A percentile compares a stretch with the other conserved stretches of the same genome.
Evolutionary conservation across 2,888 invertebrate species (phyloP).

Genomic region (Leucoma salicis): DNA sequence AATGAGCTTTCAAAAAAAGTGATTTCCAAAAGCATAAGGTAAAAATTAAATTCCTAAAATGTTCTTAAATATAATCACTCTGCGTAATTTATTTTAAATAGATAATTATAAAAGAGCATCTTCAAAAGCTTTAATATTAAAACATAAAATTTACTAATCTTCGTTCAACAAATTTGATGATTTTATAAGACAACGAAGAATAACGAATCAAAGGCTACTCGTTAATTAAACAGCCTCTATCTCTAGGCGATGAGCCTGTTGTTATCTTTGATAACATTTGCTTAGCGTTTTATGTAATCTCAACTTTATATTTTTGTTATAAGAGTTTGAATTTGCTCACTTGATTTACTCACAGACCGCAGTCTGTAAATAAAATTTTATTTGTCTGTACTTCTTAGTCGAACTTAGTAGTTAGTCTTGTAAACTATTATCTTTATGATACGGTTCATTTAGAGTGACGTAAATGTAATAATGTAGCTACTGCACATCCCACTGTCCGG

Average conservation of each 20-base stretch:
- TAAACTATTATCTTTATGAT: too few relatives aligned
- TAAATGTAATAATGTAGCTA: too few relatives aligned
- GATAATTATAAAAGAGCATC: neutral
- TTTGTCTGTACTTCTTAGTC: too few relatives aligned
- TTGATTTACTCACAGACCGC: conserved; percentile 2
- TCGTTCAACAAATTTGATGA: conserved; percentile 23
- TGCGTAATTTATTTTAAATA: neutral
- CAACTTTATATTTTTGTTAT: conserved; percentile 19
- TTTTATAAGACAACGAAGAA: conserved; percentile 30
- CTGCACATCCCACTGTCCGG: too few relatives aligned
- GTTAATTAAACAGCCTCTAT: conserved; percentile 40
- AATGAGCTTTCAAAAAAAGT: too few relatives aligned
- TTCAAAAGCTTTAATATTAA: neutral
- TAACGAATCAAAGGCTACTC: conserved; percentile 33
- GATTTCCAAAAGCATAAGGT: too few relatives aligned
- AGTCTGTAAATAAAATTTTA: conserved; percentile 10
- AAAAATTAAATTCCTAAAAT: too few relatives aligned
- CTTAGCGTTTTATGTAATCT: conserved; percentile 17
- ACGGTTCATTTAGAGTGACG: too few relatives aligned
- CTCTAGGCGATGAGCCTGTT: conserved; percentile 16
- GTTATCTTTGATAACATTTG: conserved; percentile 19
- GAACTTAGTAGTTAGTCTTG: too few relatives aligned
- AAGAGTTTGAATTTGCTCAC: conserved; percentile 15
- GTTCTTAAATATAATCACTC: too few relatives aligned
- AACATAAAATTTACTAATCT: conserved; percentile 4